Evolutionary conservation across 2,797 vertebrate species (phyloP).

Genomic region (Danio albolineatus): DNA sequence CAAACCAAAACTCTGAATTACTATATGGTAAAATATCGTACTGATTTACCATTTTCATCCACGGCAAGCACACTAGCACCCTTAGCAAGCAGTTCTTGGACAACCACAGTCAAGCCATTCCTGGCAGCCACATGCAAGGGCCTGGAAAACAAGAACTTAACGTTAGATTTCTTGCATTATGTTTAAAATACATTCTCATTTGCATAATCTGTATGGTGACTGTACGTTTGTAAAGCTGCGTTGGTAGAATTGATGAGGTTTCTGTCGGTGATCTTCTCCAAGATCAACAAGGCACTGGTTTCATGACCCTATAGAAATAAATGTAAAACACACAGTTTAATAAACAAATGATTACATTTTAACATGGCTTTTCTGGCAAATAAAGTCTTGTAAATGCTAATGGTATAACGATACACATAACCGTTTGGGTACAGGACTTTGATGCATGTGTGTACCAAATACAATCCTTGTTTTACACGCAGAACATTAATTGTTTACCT

Average conservation of each 20-base stretch:
- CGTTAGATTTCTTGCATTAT: constrained; percentile 9
- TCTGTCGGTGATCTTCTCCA: constrained; percentile 97
- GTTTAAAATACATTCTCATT: background rate
- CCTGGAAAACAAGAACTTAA: constrained; percentile 69
- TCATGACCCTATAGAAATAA: constrained; percentile 90
- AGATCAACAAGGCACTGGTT: constrained; percentile 99
- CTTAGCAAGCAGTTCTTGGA: constrained; percentile 95
- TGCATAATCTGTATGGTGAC: constrained; percentile 49
- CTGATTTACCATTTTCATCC: constrained; percentile 93
- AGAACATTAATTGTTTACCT: too few relatives aligned
- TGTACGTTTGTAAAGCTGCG: constrained; percentile 97
- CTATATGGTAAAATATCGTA: background rate
- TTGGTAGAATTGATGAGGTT: constrained; percentile 99
- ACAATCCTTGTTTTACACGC: too few relatives aligned
- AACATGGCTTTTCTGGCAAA: too few relatives aligned
- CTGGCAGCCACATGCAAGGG: constrained; percentile 97
- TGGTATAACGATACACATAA: too few relatives aligned
- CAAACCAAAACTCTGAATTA: background rate
- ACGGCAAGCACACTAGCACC: constrained; percentile 96
- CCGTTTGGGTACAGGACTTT: too few relatives aligned
- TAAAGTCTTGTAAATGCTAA: too few relatives aligned
- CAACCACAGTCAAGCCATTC: constrained; percentile 95
- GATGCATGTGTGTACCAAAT: too few relatives aligned
- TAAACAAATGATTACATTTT: too few relatives aligned
- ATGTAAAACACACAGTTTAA: background rate